phyloP scores from a whole-genome alignment of 2,797 vertebrate species.

The Lepilemur ruficaudatus region DNA sequence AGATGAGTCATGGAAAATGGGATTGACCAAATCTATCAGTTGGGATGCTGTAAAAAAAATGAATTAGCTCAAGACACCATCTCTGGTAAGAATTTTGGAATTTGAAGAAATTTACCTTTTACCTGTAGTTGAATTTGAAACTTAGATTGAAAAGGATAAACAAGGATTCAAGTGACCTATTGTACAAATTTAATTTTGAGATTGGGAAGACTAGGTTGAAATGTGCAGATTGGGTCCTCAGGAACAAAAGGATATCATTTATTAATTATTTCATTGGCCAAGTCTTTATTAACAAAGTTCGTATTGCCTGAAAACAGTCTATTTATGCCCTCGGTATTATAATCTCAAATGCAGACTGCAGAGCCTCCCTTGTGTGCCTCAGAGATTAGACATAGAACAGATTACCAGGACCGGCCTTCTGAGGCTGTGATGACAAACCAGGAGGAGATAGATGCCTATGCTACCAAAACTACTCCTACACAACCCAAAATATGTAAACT shows the following conservation, averaged over 20 bases:
- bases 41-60: background rate
- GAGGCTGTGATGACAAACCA: background rate
- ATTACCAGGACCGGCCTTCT: background rate
- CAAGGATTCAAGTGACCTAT: background rate
- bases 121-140: background rate
- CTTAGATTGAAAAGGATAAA: background rate
- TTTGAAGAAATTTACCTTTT: background rate
- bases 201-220: constrained; percentile 9
- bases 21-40: background rate
- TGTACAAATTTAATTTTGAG: background rate
- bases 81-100: background rate
- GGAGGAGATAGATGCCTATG: background rate
- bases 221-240: background rate
- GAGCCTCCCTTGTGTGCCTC: background rate
- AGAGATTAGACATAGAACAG: background rate
- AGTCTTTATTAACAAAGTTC: background rate
- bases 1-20: background rate
- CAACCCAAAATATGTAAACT: background rate
- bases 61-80: background rate
- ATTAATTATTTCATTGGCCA: background rate
- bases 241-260: background rate
- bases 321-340: background rate
- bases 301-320: background rate
- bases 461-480: background rate
- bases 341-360: background rate